Base-by-base conservation (phyloP, 2,113 vertebrate species). In the Verasper variegatus region DNA sequence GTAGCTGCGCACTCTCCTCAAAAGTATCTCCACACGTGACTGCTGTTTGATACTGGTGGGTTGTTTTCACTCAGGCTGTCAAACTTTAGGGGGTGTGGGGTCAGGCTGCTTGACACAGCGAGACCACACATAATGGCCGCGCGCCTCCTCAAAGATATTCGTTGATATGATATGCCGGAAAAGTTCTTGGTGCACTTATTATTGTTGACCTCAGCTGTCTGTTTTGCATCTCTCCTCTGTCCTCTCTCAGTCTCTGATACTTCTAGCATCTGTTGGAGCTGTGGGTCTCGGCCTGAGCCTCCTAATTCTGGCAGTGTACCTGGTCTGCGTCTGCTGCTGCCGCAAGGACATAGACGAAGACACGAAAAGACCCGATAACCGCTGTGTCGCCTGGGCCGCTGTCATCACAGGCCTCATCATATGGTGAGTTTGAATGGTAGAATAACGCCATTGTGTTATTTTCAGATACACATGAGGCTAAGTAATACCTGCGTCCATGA, bases 371-470 rank as follows among this genome's bases (percentile, higher is more conserved):
- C 94, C 91, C 0, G 59, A 84, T 54, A 92, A 95, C 64, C 96
- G 97, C 85, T 97, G 96, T 0, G 61, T 96, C 91, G 97, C 95
- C 71, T 98, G 96, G 96, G 94, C 92, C 0, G 95, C 96, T 0
- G 94, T 96, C 75, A 86, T 94, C 13, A 94, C 96, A 0, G 96
- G 96, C 45, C 95, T 99, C 47, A 2, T 97, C 82, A 96, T 97
- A 92, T 99, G 98, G 98, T 99, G 88, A 96, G 94, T 93, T 11
- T 37, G 4, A 52, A 15, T 8, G 12, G 18, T 51, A 1, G 26
- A 61, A 35, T 45, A 24, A 35, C 15, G 5, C 2, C 9, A 5
- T 14, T 45, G 20, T 23, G 5, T 5, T 18, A 4, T 5, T 20
- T 51, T 2, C 45, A 47, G 14, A 47, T 15, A 47, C 45, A 37